Evolutionary conservation across 2,888 invertebrate genomes (phyloP).

Genomic region (Lysandra coridon): DNA sequence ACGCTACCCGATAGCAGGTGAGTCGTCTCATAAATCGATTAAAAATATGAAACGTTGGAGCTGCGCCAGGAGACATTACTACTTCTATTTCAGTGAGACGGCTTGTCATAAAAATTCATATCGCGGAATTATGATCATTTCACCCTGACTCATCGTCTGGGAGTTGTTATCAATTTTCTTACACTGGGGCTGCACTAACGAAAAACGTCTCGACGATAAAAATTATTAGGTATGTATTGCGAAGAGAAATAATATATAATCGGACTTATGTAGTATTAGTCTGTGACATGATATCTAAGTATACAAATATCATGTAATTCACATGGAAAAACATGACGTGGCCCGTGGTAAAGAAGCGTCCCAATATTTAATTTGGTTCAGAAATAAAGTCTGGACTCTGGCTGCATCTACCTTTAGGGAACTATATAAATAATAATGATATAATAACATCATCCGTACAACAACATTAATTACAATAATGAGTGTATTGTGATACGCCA

Average conservation of each 20-base stretch:
- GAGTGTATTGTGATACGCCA: not conserved
- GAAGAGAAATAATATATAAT: too few species aligned
- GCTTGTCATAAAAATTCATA: conserved; percentile 19
- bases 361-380: too few species aligned
- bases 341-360: too few species aligned
- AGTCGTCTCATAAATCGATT: conserved; percentile 29
- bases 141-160: conserved; percentile 15
- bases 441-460: not conserved
- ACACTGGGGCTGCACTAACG: not conserved
- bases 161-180: not conserved
- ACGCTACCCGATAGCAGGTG: conserved; percentile 47
- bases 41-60: conserved; percentile 35
- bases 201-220: too few species aligned
- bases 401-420: too few species aligned
- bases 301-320: too few species aligned
- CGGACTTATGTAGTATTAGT: too few species aligned
- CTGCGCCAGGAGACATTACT: conserved; percentile 26
- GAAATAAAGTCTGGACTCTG: too few species aligned
- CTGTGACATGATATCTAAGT: too few species aligned
- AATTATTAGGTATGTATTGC: too few species aligned
- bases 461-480: conserved; percentile 6
- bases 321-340: too few species aligned
- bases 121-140: not conserved
- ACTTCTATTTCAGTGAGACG: conserved; percentile 22
- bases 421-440: not conserved